Conservation (phyloP, 2,888 invertebrate genomes). For the Cephus nigrinus region DNA sequence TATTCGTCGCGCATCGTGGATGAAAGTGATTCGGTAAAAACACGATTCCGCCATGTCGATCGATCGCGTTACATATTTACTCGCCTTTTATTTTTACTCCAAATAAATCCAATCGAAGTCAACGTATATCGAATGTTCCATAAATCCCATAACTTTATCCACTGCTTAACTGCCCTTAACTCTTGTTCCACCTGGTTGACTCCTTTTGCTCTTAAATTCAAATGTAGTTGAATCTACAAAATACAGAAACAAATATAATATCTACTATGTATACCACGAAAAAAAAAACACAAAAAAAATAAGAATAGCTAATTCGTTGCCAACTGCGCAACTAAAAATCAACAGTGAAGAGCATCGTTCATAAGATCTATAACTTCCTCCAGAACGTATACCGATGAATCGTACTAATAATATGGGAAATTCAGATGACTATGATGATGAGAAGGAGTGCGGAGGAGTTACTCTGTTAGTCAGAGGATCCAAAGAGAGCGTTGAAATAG, state of each 20-base stretch:
- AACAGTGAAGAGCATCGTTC: background rate
- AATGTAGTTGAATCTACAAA: too few species aligned
- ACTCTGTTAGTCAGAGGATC: conserved; percentile 34
- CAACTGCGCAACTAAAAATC: background rate
- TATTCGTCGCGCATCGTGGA: conserved; percentile 30
- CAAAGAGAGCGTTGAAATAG: conserved; percentile 47
- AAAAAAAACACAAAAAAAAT: background rate
- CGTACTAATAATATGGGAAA: background rate
- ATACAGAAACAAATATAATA: background rate
- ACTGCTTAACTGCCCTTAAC: background rate
- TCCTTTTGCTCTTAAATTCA: too few species aligned
- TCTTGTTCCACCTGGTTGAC: background rate
- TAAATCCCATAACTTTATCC: background rate
- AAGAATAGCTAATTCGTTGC: background rate
- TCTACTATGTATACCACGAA: background rate
- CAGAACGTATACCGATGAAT: background rate
- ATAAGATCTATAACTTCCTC: background rate
- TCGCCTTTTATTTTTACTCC: background rate
- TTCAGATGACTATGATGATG: background rate
- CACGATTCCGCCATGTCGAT: conserved; percentile 33
- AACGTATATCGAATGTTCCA: background rate
- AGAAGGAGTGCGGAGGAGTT: background rate
- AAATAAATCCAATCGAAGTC: background rate
- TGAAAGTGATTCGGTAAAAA: conserved; percentile 42
- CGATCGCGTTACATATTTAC: background rate